Percentiles rank a stretch among this genome's conserved stretches.
phyloP scores from a whole-genome alignment of 2,113 vertebrate genomes.

The Chaetura pelagica region DNA sequence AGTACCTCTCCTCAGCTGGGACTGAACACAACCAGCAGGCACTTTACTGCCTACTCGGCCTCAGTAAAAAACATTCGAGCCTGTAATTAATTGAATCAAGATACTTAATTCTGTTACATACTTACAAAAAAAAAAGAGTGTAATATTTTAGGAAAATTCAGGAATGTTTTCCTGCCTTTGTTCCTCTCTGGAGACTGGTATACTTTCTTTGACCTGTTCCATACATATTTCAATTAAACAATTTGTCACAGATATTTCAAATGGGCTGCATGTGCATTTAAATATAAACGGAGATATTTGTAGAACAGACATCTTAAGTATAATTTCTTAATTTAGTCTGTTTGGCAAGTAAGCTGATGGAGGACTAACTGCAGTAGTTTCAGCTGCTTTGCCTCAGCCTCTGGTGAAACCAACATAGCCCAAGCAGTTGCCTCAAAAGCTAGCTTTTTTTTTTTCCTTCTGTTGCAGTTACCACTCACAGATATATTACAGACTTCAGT shows the following conservation, averaged over 20 bases:
- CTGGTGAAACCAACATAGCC: neutral
- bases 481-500: neutral
- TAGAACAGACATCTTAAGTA: neutral
- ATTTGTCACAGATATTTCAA: neutral
- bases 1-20: neutral
- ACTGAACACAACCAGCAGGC: neutral
- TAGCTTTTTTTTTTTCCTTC: neutral
- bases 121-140: neutral
- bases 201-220: neutral
- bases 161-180: neutral
- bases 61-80: neutral
- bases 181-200: neutral
- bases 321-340: conserved; percentile 50
- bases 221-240: neutral
- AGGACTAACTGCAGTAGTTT: neutral
- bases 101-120: neutral
- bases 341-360: neutral
- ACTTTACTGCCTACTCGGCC: neutral
- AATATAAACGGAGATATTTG: conserved; percentile 19
- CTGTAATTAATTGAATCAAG: neutral
- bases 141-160: neutral
- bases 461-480: neutral
- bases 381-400: neutral
- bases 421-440: neutral
- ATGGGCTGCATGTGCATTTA: neutral